Evolutionary conservation across 1,140 invertebrate species (phyloP), one percentile per base, ranked within the genome.

Genomic region (Calliphora vicina): DNA sequence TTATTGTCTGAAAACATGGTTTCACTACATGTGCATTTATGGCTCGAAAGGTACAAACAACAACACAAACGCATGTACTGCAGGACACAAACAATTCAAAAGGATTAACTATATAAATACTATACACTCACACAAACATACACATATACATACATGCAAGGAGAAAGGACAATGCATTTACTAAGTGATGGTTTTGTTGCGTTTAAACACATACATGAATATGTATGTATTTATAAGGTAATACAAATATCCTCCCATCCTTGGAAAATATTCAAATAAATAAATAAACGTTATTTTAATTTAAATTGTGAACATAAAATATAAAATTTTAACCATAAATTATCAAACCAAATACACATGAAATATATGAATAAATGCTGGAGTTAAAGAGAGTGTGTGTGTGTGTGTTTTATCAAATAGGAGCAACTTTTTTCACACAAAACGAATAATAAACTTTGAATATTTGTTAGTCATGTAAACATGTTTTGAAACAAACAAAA

Each of bases 1-100:
- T 78, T 78, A 78, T 78, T 78, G 74, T 78, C 74, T 78, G 74
- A 78, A 78, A 78, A 78, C 74, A 78, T 78, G 74, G 74, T 78
- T 43, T 43, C 23, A 43, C 35, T 43, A 76, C 74, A 43, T 45
- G n/a, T 45, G 74, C 74, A 78, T 78, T 78, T 78, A 78, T 78
- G 74, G 42, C 20, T 26, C 27, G 74, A 23, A 43, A 45, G 42
- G 25, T 78, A 45, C 61, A 57, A 13, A 67, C 23, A 67, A 67
- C 61, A 67, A 67, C 23, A 78, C 73, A 76, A 20, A 76, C 35
- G 20, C 35, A 78, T 35, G 9, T 42, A 76, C 73, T 67, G 61
- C 20, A 25, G 61, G 20, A 67, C 25, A 67, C 61, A 67, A 67
- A 67, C 61, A 67, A 67, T 67, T 67, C 61, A 67, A 67, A 67